Evolutionary conservation across 2,888 invertebrate species (phyloP).

Genomic region (Pinctada fucata): DNA sequence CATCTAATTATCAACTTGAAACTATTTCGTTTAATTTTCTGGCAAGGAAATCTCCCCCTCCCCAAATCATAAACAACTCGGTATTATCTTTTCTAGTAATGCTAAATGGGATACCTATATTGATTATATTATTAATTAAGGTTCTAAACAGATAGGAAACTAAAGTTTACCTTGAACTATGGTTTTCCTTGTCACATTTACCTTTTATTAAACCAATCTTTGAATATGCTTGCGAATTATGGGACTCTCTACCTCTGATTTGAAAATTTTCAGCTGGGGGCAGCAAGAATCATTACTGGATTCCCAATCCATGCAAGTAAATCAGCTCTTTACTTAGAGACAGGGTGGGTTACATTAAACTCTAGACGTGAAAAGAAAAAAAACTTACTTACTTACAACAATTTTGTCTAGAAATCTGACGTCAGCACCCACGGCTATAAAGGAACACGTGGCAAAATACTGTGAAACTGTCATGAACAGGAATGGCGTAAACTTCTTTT

Average conservation of each 20-base stretch:
- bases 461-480: too few species aligned
- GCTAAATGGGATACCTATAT: neutral
- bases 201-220: conserved; percentile 18
- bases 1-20: neutral
- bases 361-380: neutral
- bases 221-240: conserved; percentile 18
- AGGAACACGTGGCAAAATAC: too few species aligned
- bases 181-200: neutral
- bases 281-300: conserved; percentile 18
- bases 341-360: conserved; percentile 1
- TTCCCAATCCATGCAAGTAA: neutral
- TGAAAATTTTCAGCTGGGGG: conserved; percentile 14
- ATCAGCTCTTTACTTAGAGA: conserved; percentile 8
- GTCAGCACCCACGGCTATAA: too few species aligned
- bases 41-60: neutral
- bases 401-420: too few species aligned
- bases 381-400: too few species aligned
- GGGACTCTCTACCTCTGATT: neutral
- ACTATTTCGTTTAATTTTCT: too few species aligned
- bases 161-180: conserved; percentile 18
- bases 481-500: too few species aligned
- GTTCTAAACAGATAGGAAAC: conserved; percentile 23
- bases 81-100: conserved; percentile 16
- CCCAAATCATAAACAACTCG: conserved; percentile 14
- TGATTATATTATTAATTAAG: conserved; percentile 12